Evolutionary conservation across 2,113 vertebrate genomes (phyloP), one percentile per base, ranked within the genome.

Genomic region (Calonectris borealis): DNA sequence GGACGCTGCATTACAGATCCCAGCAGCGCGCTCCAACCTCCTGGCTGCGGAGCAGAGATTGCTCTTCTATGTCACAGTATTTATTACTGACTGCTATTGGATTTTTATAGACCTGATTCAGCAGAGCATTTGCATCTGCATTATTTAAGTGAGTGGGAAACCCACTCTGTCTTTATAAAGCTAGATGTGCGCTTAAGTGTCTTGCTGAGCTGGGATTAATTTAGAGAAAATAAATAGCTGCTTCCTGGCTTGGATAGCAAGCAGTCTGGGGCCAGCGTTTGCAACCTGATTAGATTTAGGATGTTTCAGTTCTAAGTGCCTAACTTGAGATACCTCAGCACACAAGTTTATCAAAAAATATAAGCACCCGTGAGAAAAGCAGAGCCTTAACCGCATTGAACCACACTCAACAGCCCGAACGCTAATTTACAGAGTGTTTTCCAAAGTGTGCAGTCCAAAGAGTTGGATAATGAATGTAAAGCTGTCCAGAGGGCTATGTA

Each of bases 131-230:
- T 91, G 48, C 73, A 93, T 94, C 86, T 89, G 62, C 75, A 76
- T 83, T 89, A 6, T 86, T 84, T 89, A 71, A 93, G 85, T 55
- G 44, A 91, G 61, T 58, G 62, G 75, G 78, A 81, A 94, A 87
- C 15, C 52, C 46, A 48, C 78, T 18, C 20, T 69, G 58, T 92
- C 42, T 38, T 75, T 92, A 72, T 83, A 46, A 79, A 91, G 86
- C 83, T 79, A 46, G 81, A 77, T 65, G 16, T 85, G 49, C 3
- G n/a, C 49, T 87, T 69, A 71, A 93, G 66, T 46, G 86, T 87
- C 84, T 94, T 87, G 86, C 89, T 93, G 95, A 96, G 82, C 62
- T 93, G 84, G 70, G 86, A 62, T 85, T 96, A 93, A 93, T 96
- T 83, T 81, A 62, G 44, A 55, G 75, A 93, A 88, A 95, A 94